These are phyloP conservation scores for Mesocricetus auratus DNA, from an alignment of 2,113 vertebrate species.

Conservation along the genomic window DNA sequence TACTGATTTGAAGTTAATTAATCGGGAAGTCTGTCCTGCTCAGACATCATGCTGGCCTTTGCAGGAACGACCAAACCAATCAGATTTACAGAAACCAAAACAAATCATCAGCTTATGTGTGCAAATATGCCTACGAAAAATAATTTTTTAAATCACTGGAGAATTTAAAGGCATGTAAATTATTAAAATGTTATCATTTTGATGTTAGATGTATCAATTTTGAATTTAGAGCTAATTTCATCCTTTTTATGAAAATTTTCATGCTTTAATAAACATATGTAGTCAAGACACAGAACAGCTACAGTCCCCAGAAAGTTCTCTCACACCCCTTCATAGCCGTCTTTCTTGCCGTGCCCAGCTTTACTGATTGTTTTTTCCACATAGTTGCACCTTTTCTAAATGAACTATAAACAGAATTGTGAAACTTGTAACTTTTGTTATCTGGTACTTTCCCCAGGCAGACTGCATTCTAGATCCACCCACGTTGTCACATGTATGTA, in stretches of 20 bases:
- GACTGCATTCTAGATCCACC: background rate
- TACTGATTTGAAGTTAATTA: background rate
- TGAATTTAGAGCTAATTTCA: background rate
- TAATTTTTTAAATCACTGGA: background rate
- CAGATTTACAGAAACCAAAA: background rate
- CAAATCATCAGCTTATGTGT: background rate
- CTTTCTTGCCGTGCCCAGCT: too few species aligned
- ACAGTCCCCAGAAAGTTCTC: background rate
- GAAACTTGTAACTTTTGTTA: background rate
- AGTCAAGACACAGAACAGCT: background rate
- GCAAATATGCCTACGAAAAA: background rate
- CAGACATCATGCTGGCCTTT: background rate
- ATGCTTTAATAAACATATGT: background rate
- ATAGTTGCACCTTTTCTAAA: background rate
- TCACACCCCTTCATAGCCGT: rapidly evolving
- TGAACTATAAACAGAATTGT: background rate
- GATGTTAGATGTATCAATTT: background rate
- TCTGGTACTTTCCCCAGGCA: background rate
- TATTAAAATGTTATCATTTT: background rate
- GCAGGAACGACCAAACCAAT: background rate
- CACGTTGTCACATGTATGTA: rapidly evolving
- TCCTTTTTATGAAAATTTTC: background rate
- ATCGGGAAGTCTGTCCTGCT: background rate
- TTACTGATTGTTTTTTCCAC: background rate
- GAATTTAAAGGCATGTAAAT: background rate